Evolutionary conservation across 2,113 vertebrate genomes (phyloP).

Genomic region (Myodes glareolus): DNA sequence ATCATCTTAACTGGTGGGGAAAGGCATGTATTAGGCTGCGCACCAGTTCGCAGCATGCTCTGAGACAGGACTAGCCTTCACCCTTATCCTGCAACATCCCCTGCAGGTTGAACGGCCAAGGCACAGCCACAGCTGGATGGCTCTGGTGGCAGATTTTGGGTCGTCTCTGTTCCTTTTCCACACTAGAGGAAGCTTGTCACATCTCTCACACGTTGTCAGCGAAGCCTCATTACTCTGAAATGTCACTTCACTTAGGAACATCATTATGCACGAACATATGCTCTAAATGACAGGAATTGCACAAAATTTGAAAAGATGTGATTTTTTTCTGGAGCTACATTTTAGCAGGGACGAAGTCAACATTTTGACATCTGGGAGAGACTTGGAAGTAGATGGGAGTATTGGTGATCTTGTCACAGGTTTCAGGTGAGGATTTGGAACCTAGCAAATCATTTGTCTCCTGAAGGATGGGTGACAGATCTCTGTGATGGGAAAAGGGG

Average conservation of each 20-base stretch:
- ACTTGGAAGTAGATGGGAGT: neutral
- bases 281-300: conserved; percentile 35
- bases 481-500: accelerated
- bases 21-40: accelerated
- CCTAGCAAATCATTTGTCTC: accelerated
- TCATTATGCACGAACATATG: conserved; percentile 69
- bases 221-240: conserved; percentile 74
- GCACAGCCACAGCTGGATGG: neutral
- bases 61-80: accelerated
- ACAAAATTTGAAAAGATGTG: conserved; percentile 53
- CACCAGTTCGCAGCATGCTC: accelerated
- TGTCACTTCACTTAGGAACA: conserved; percentile 70
- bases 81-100: accelerated
- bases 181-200: conserved; percentile 39
- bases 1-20: accelerated
- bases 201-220: conserved; percentile 62
- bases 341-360: conserved; percentile 67
- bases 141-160: accelerated
- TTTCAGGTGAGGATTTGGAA: neutral
- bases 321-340: conserved; percentile 40
- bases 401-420: neutral
- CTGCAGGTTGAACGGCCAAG: accelerated
- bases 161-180: neutral
- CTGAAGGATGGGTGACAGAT: accelerated
- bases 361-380: conserved; percentile 69